Base-by-base conservation (phyloP, 2,797 vertebrate genomes). In the Brotogeris chrysoptera region DNA sequence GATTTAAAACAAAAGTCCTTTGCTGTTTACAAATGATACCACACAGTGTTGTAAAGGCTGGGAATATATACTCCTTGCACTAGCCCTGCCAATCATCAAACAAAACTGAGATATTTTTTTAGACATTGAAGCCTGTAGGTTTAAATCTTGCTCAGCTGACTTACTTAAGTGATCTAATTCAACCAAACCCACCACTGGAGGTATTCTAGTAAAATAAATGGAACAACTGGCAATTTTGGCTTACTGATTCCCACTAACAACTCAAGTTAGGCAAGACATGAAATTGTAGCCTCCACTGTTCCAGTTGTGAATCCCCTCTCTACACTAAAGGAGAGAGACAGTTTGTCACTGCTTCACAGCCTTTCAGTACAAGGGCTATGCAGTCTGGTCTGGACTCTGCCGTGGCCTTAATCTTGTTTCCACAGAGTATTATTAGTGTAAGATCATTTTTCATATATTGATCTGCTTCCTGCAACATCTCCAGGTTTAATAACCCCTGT, bases 381-480 rank as follows among this genome's bases (percentile, higher is more conserved):
- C 53, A 69, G 23, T 39, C 47, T 78, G 49, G 5, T 57, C 80
- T 59, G n/a, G 30, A 52, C 32, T 61, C 34, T 78, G 38, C 30
- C 46, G 71, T 18, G 23, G 41, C 50, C 46, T 82, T 61, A 57
- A 68, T 74, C 43, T 76, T 66, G 25, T 49, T 90, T 81, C 53
- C 44, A 41, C 7, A 44, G 55, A 77, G 23, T 3, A 1, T 63
- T 72, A 38, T 13, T 25, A 53, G 27, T 19, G 30, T 10, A 80
- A 64, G 57, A 61, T 86, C 49, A 44, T 57, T 28, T 85, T 89
- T 85, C 71, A 91, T 27, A 53, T 71, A 84, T 91, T 15, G 28
- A 36, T 13, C 32, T 10, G 24, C 49, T 94, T 90, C 61, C 73
- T 64, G 68, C 13, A 20, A 52, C 25, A 71, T 55, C 30, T 80